phyloP scores from a whole-genome alignment of 1,140 invertebrate genomes.

The Drosophila willistoni region DNA sequence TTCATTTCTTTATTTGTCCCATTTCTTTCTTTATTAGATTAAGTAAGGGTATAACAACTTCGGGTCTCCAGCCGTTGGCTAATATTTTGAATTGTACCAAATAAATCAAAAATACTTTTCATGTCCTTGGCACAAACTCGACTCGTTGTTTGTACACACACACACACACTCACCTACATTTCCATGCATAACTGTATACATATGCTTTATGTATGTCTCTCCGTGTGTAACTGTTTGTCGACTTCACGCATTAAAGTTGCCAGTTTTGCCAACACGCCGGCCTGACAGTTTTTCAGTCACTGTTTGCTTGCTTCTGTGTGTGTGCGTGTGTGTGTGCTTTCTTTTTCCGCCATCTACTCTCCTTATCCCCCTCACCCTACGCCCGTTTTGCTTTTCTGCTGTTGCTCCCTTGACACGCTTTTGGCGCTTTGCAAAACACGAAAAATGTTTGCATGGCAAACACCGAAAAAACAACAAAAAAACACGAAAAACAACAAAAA shows the following conservation, averaged over 20 bases:
- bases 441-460: constrained; percentile 23
- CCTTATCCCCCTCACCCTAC: neutral
- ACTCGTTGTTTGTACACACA: constrained; percentile 12
- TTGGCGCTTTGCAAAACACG: constrained; percentile 22
- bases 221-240: constrained; percentile 6
- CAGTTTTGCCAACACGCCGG: constrained; percentile 7
- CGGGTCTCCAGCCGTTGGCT: neutral
- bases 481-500: neutral
- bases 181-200: constrained; percentile 2
- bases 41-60: neutral
- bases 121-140: constrained; percentile 20
- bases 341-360: neutral
- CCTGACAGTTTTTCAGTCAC: constrained; percentile 15
- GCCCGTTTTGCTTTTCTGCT: neutral
- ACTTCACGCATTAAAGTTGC: constrained; percentile 23
- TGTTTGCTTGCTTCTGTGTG: constrained; percentile 4
- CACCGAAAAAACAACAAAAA: constrained; percentile 14
- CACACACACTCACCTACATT: neutral
- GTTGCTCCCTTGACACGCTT: constrained; percentile 23
- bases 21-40: no score
- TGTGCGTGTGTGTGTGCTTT: neutral
- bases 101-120: constrained; percentile 23
- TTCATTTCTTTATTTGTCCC: no score
- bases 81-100: constrained; percentile 15
- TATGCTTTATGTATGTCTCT: constrained; percentile 1